These are phyloP conservation scores for Eunapius fragilis DNA, from an alignment of 37 sponge, comb jelly and placozoan genomes.

Conservation along the genomic window DNA sequence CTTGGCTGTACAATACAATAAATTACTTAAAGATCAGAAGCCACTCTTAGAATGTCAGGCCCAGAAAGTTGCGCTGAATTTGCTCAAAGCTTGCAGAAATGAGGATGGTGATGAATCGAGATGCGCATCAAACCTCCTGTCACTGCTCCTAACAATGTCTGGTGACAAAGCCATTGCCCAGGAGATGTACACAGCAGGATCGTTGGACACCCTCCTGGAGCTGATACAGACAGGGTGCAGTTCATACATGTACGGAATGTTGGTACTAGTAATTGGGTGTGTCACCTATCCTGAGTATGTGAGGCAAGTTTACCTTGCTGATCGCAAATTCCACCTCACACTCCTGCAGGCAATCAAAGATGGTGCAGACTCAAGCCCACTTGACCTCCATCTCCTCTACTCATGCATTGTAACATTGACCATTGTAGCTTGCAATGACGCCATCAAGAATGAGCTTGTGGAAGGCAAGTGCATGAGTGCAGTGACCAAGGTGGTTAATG, in stretches of 20 bases:
- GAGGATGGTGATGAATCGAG: constrained; percentile 44
- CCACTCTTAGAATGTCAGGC: constrained; percentile 19
- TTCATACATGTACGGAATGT: constrained; percentile 7
- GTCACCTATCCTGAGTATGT: constrained; percentile 56
- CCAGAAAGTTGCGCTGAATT: neutral
- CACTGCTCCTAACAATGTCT: constrained; percentile 65
- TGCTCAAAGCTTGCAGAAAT: constrained; percentile 10
- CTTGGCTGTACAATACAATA: constrained; percentile 27
- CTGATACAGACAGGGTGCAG: constrained; percentile 8
- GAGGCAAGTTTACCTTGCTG: constrained; percentile 46
- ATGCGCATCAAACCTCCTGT: constrained; percentile 51
- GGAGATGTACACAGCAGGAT: constrained; percentile 42
- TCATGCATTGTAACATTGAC: constrained; percentile 77
- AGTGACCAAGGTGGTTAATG: constrained; percentile 30
- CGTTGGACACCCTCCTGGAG: constrained; percentile 30
- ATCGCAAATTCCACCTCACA: constrained; percentile 24
- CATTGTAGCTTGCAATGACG: constrained; percentile 74
- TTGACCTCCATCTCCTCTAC: constrained; percentile 25
- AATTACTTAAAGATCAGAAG: constrained; percentile 19
- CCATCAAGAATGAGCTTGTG: constrained; percentile 57
- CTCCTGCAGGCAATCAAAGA: constrained; percentile 24
- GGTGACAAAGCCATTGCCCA: constrained; percentile 69
- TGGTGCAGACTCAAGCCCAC: constrained; percentile 3
- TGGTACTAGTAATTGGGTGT: constrained; percentile 70
- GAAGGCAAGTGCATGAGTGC: constrained; percentile 38